These are phyloP conservation scores for Takifugu flavidus DNA, from an alignment of 2,113 vertebrate species.

Conservation along the genomic window DNA sequence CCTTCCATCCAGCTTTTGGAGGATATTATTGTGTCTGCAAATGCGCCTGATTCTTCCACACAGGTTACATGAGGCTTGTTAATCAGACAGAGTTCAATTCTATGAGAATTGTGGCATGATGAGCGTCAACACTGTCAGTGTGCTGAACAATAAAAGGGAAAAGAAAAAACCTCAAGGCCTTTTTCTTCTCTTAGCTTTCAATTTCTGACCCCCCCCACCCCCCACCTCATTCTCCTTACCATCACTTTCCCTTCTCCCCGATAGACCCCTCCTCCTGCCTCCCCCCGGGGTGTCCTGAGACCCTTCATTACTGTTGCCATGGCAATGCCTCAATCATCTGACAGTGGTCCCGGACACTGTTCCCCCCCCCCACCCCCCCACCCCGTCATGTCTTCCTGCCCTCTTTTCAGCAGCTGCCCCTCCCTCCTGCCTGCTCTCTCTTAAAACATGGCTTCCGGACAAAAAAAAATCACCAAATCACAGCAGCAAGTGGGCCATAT, in stretches of 20 bases:
- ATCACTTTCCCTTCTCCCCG: constrained; percentile 45
- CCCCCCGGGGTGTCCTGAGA: constrained; percentile 72
- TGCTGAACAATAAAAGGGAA: constrained; percentile 30
- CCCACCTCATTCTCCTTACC: constrained; percentile 49
- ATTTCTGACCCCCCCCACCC: constrained; percentile 50
- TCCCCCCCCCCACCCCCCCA: constrained; percentile 6
- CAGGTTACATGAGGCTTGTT: too few relatives aligned
- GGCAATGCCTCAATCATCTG: constrained; percentile 72
- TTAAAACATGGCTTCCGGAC: constrained; percentile 68
- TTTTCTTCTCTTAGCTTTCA: constrained; percentile 55
- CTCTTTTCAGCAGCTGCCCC: constrained; percentile 13
- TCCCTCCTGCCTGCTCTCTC: constrained; percentile 52
- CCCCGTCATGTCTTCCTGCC: constrained; percentile 37
- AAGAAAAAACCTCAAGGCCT: constrained; percentile 46
- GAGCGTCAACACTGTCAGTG: constrained; percentile 59
- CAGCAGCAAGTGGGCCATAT: constrained; percentile 70
- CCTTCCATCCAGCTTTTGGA: too few relatives aligned
- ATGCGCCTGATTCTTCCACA: too few relatives aligned
- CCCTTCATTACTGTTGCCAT: constrained; percentile 75
- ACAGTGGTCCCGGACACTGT: constrained; percentile 62
- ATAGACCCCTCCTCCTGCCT: constrained; percentile 40
- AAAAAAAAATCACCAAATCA: constrained; percentile 69
- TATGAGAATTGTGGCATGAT: constrained; percentile 57
- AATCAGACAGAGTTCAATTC: constrained; percentile 37
- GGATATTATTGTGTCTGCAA: too few relatives aligned